Evolutionary conservation across 2,888 invertebrate species (phyloP).

Genomic region (Neoaliturus tenellus): DNA sequence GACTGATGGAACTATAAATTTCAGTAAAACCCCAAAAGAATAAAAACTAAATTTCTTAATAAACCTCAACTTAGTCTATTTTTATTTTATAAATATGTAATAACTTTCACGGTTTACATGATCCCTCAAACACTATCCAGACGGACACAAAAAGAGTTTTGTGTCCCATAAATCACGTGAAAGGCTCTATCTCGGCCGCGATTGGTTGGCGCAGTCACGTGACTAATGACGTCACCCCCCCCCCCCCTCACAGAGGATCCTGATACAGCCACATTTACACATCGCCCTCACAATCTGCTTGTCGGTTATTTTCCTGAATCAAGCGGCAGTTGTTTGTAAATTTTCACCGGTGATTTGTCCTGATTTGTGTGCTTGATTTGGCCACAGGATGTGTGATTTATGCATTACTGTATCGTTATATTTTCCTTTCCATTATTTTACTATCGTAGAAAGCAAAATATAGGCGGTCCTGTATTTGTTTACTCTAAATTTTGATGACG

Average conservation of each 20-base stretch:
- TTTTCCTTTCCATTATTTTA: no score
- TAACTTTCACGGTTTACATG: no score
- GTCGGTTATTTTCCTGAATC: constrained; percentile 4
- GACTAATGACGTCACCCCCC: constrained; percentile 32
- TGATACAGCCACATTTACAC: constrained; percentile 25
- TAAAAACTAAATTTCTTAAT: no score
- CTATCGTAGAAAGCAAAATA: no score
- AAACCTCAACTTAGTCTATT: no score
- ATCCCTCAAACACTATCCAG: background rate
- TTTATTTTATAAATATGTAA: no score
- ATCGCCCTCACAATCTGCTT: constrained; percentile 19
- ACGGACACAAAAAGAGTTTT: constrained; percentile 17
- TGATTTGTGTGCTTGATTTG: background rate
- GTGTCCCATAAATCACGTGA: constrained; percentile 28
- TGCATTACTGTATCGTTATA: no score
- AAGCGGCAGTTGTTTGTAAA: background rate
- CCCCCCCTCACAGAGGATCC: no score
- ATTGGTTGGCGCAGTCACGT: constrained; percentile 15
- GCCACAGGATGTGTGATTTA: constrained; percentile 6
- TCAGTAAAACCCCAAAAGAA: no score
- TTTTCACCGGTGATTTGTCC: background rate
- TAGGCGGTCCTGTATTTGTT: no score
- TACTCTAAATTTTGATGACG: no score
- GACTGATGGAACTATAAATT: no score
- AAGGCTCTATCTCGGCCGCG: constrained; percentile 6